Evolutionary conservation across 2,113 vertebrate genomes (phyloP), one percentile per base, ranked within the genome.

Genomic region (Takifugu flavidus): DNA sequence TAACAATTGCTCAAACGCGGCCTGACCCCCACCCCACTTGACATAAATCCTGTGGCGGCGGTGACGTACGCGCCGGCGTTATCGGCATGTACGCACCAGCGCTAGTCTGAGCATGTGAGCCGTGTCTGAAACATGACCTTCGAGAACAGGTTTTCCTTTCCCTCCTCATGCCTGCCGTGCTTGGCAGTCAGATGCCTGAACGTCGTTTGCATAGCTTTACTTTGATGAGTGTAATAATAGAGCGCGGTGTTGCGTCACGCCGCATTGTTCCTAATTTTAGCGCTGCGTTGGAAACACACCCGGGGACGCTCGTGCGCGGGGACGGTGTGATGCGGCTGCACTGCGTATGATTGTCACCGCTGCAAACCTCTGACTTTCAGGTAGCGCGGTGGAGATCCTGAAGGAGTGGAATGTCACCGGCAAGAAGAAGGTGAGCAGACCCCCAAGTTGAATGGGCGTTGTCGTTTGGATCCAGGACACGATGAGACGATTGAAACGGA

Each of bases 401-500:
- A 98, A 98, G 80, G 95, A 98, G 78, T 98, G 96, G 96, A 97
- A 92, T 56, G 91, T 96, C 39, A 95, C 95, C 0, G 95, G 95
- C 67, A 98, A 98, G 82, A 98, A 97, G 88, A 98, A 98, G 94
- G 95, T 96, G 88, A 54, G 74, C 26, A 31, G 3, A 31, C 29
- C 5, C 7, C 7, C 4, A 1, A 31, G 7, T 31, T 39, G 4
- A 39, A 10, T 11, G 1, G 34, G 11, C 11, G 34, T 39, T 31
- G 29, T 6, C 7, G 11, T 39, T 39, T 39, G 34, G 34, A 11
- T 39, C 34, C 2, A 11, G 11, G 11, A 15, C 13, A 5, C 5
- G 14, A 47, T 47, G 26, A n/a, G 11, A 12, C 46, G 53, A 56
- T 54, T 39, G 25, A 27, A 34, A 57, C 4, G 5, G 11, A 58